Base-by-base conservation (phyloP, 92 coral and sea anemone species). In the Palythoa caribaeorum region DNA sequence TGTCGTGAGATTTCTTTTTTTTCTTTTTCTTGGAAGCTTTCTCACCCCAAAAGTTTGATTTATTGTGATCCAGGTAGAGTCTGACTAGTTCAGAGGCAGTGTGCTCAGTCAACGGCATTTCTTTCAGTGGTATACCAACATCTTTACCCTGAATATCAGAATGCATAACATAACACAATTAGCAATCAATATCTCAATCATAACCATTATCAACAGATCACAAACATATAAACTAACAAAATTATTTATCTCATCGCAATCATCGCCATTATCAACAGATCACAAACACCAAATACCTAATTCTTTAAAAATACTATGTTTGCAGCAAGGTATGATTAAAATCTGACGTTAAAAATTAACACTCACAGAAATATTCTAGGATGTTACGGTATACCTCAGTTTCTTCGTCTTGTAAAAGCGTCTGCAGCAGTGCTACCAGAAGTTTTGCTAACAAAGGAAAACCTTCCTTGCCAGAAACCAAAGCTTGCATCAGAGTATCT, bases 1-100 rank as follows among this genome's bases (percentile, higher is more conserved):
- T 35, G 3, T 69, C 63, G 21, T 21, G 37, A 10, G 40, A 14
- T 53, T 17, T 53, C 21, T 77, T 13, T 8, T 37, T 63, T 14
- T 44, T 14, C 50, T 73, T 77, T 16, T 52, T 65, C 11, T 7
- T 16, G 59, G 2, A 3, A 15, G 10, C 38, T 73, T 57, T 65
- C 11, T 89, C 71, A 40, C 68, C 75, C n/a, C 89, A 38, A 50
- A 36, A 12, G 19, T 3, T 16, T 12, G 75, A 71, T n/a, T 47
- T 36, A 38, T 91, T 91, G 57, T 88, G 20, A 28, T 92, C 79
- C 68, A 96, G 81, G 76, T 92, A 96, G 72, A 96, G 87, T n/a
- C 98, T 90, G 9, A 93, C 88, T 28, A 96, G 85, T 54, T 96
- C 99, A 15, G 95, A 85, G 54, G 96, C 97, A 13, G 96, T 83